Base-by-base conservation (phyloP, 2,888 invertebrate genomes). In the Myathropa florea region DNA sequence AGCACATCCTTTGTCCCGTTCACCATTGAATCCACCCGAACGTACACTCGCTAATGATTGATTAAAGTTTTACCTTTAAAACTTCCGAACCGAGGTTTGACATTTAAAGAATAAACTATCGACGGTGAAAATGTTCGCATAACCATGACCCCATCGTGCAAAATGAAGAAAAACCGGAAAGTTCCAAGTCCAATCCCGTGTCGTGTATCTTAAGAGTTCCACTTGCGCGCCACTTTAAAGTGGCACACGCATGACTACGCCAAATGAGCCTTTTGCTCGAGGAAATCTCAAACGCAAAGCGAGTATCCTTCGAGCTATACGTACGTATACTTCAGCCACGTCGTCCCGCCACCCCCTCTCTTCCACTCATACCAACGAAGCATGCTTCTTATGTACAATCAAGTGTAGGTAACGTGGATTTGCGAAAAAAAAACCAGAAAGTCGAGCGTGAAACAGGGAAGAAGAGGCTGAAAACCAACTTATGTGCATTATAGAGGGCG, bases 181-280 rank as follows among this genome's bases (percentile, higher is more conserved):
- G 28, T 60, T 4, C 60, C 28, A 26, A 26, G 24, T 60, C 46
- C 46, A 46, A 18, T 18, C 18, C 46, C 60, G 59, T 26, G 10
- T 26, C 26, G n/a, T 28, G 26, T 14, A 14, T n/a, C n/a, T 60
- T 60, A 24, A 60, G 26, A 26, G 60, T n/a, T 26, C 70, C 73
- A 75, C 75, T 63, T 57, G 57, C 36, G 60, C 67, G 39, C 36
- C 81, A 68, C 57, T 86, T 79, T 83, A 71, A 83, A 79, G 71
- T 82, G 86, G 83, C 86, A 83, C 86, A 86, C 86, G 86, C 86
- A 86, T 83, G 86, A 75, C 77, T 86, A 78, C 65, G 64, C 64
- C 70, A 73, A 85, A 85, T 59, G 81, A 82, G 73, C 73, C 82
- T 82, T 73, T 67, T 73, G 59, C 81, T 70, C 39, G 55, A 68